phyloP scores from a whole-genome alignment of 1,140 invertebrate species.

The Lasaia peninsularis region DNA sequence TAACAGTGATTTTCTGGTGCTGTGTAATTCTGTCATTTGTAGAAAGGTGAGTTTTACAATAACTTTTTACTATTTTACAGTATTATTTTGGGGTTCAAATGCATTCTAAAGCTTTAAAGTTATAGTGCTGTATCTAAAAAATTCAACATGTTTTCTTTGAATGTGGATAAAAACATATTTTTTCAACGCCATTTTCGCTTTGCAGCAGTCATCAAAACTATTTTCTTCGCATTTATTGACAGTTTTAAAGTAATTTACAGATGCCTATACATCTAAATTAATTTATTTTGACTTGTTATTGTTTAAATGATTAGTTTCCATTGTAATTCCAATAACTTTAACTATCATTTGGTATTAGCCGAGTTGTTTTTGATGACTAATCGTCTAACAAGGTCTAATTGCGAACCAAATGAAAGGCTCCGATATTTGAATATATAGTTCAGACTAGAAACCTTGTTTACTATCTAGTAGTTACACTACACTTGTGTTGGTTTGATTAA shows the following conservation, averaged over 20 bases:
- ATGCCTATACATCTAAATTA: not conserved
- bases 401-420: conserved; percentile 3
- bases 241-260: not conserved
- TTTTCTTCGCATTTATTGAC: conserved; percentile 32
- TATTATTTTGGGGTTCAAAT: not conserved
- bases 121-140: not conserved
- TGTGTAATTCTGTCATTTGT: conserved; percentile 67
- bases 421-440: not conserved
- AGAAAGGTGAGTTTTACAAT: conserved; percentile 61
- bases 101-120: not conserved
- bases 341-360: conserved; percentile 9
- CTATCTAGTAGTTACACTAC: not conserved
- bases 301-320: not conserved
- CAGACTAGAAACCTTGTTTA: not conserved
- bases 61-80: not conserved
- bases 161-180: not conserved
- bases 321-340: not conserved
- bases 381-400: conserved; percentile 63
- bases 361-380: conserved; percentile 66
- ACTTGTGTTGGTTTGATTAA: too few relatives aligned
- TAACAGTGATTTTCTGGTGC: conserved; percentile 65
- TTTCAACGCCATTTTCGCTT: conserved; percentile 64
- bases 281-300: not conserved
- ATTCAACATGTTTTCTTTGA: not conserved
- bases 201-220: conserved; percentile 43